Evolutionary conservation across 2,797 vertebrate species (phyloP).

Genomic region (Gallinago nigripennis): DNA sequence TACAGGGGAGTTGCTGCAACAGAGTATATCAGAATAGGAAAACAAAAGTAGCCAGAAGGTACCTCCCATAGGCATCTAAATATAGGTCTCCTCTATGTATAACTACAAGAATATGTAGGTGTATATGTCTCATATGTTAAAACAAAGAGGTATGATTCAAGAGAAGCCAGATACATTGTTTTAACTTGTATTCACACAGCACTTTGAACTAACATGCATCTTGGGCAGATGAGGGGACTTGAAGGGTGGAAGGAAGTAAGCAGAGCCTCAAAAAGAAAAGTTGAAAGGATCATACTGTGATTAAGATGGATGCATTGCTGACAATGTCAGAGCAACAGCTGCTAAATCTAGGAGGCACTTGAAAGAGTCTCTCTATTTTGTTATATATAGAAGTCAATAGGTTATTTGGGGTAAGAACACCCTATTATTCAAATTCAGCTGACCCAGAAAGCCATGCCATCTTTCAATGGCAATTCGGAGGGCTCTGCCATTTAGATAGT

Average conservation of each 20-base stretch:
- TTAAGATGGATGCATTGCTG: conserved; percentile 46
- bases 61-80: background rate
- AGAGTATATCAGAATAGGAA: background rate
- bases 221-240: background rate
- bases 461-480: background rate
- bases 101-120: background rate
- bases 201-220: background rate
- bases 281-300: conserved; percentile 19
- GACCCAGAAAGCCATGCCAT: conserved; percentile 20
- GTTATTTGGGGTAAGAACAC: conserved; percentile 48
- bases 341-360: conserved; percentile 43
- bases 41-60: background rate
- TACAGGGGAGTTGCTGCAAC: background rate
- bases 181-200: background rate
- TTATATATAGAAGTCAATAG: conserved; percentile 44
- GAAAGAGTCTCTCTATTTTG: conserved; percentile 40
- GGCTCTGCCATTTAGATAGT: conserved; percentile 18
- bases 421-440: conserved; percentile 42
- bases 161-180: background rate
- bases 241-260: background rate
- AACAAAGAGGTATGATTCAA: background rate
- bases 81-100: background rate
- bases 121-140: fast-evolving
- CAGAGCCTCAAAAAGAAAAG: background rate
- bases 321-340: conserved; percentile 40